Evolutionary conservation across 2,888 invertebrate species (phyloP).

Genomic region (Itoplectis maculator): DNA sequence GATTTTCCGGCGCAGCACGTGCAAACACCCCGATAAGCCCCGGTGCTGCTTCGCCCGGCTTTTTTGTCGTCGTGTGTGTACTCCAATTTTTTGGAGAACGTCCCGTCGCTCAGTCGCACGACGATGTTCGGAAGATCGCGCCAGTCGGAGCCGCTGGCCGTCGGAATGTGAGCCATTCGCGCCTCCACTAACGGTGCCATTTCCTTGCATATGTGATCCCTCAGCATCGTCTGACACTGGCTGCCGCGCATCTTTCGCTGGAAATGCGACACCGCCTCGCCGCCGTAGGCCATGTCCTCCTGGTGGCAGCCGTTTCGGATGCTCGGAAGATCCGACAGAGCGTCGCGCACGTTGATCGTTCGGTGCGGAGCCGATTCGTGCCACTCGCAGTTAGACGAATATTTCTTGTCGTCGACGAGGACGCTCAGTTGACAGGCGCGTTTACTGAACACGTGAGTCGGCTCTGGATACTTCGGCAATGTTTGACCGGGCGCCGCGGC

Average conservation of each 20-base stretch:
- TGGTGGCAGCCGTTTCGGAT: conserved; percentile 90
- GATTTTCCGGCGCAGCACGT: conserved; percentile 88
- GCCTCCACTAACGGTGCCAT: conserved; percentile 93
- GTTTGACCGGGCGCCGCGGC: conserved; percentile 93
- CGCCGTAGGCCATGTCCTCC: conserved; percentile 90
- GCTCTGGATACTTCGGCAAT: conserved; percentile 92
- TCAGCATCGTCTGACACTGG: conserved; percentile 86
- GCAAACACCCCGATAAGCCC: conserved; percentile 90
- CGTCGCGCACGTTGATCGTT: conserved; percentile 92
- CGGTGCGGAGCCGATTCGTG: conserved; percentile 90
- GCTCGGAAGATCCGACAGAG: conserved; percentile 92
- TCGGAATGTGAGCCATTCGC: conserved; percentile 91
- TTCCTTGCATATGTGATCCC: conserved; percentile 94
- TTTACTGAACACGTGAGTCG: conserved; percentile 91
- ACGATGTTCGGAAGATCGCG: conserved; percentile 93
- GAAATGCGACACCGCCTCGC: conserved; percentile 90
- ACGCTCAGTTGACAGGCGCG: conserved; percentile 88
- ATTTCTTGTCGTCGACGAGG: conserved; percentile 87
- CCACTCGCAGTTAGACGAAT: conserved; percentile 87
- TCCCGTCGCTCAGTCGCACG: conserved; percentile 90
- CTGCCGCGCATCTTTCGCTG: conserved; percentile 89
- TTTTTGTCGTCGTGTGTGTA: conserved; percentile 86
- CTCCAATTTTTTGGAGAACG: conserved; percentile 87
- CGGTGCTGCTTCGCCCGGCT: conserved; percentile 85
- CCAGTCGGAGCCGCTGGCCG: conserved; percentile 93